Evolutionary conservation across 2,113 vertebrate genomes (phyloP), one percentile per base, ranked within the genome.

Genomic region (Podarcis raffonei): DNA sequence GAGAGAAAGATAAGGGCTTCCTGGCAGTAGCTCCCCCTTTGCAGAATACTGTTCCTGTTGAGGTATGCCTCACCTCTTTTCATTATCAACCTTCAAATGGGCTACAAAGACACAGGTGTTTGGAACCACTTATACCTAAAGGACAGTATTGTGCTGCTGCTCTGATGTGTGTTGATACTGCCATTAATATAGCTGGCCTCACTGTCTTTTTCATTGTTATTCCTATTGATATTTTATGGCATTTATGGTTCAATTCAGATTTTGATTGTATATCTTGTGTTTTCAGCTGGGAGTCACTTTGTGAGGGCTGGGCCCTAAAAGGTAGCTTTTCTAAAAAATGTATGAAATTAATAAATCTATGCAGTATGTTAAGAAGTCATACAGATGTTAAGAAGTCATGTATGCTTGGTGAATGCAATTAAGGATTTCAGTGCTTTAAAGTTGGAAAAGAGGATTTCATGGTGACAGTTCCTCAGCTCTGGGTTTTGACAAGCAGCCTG

Each of bases 361-460:
- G 48, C 48, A 53, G 48, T 53, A 53, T 53, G 48, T 12, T 53
- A 53, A 53, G 48, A 53, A 53, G 48, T 53, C 48, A 48, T 48
- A 39, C 57, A 88, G 20, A 86, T 85, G 42, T 20, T 37, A 57
- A 80, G 30, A 80, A 89, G 85, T 94, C 16, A 39, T 72, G 32
- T 93, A 85, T 80, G 66, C 5, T 2, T 1, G 69, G 0, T 86
- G 66, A 87, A 1, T 16, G 82, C 69, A 88, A 53, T 3, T 39
- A 48, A 35, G 84, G 74, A 84, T 80, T 79, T 15, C n/a, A 89
- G 1, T 89, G 69, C 83, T 92, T 87, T 87, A 66, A 91, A 90
- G 81, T 37, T 4, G 83, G 57, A 48, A 42, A 13, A 72, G 74
- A 16, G 5, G 42, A 53, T 85, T 91, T 89, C 71, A 53, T 59